Base-by-base conservation (phyloP, 2,113 vertebrate species). In the Ceyx melanurus region DNA sequence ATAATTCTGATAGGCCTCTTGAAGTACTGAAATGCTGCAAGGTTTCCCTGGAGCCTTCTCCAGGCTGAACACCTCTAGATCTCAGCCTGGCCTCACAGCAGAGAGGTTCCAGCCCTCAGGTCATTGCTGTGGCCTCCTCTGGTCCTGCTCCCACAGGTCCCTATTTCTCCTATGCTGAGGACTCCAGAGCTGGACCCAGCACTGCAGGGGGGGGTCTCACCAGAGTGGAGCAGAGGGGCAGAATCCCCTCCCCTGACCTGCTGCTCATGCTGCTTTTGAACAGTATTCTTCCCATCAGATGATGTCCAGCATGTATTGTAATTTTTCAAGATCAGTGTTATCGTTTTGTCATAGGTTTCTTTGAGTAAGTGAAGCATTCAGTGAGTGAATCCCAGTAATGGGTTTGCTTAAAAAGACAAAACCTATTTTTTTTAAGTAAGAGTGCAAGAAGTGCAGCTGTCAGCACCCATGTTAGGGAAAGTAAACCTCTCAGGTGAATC, bases 401-500 rank as follows among this genome's bases (percentile, higher is more conserved):
- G 16, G 6, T 29, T 71, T 57, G 13, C 18, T 12, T 56, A 35
- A 35, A 48, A 50, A 71, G 28, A 40, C 15, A 65, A 46, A 64
- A 33, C n/a, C 12, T 60, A 18, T 53, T 13, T 9, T n/a, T 25
- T 54, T 56, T 46, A 10, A 6, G 22, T 21, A 21, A 48, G 11
- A 73, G 61, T 13, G 43, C 31, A 53, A 46, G 5, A 10, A 22
- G 16, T 43, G 11, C 22, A 28, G 5, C 25, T 43, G 12, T 50
- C 40, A 50, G 19, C 10, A 51, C 48, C 17, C 5, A 1, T 2
- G 6, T 28, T 16, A 28, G 13, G 72, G 19, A 42, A 78, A 82
- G 4, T 2, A 35, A 50, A 45, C 4, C 12, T 54, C 37, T 23
- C 0, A 0, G 16, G 33, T 65, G 40, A 57, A 53, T 43, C 11